These are phyloP conservation scores for Oreohelix idahoensis DNA, from an alignment of 1,140 invertebrate species.

Conservation along the genomic window DNA sequence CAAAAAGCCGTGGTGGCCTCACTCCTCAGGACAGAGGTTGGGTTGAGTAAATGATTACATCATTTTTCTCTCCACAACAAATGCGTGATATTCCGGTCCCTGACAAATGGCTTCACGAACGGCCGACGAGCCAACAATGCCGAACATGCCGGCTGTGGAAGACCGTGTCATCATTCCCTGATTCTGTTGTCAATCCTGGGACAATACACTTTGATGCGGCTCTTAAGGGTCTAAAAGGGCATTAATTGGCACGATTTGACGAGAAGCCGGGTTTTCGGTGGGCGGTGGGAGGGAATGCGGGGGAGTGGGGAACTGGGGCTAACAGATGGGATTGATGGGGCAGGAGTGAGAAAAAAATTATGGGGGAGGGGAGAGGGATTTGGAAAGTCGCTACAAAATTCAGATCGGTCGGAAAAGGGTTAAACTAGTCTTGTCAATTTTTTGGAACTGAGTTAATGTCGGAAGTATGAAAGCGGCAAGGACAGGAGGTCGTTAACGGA, in stretches of 20 bases:
- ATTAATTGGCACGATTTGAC: slow-evolving; percentile 20
- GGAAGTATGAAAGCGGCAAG: neutral
- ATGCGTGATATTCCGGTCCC: slow-evolving; percentile 2
- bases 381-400: slow-evolving; percentile 1
- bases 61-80: neutral
- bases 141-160: neutral
- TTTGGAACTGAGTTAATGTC: neutral
- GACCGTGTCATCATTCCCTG: slow-evolving; percentile 7
- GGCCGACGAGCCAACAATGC: neutral
- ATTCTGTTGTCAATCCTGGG: slow-evolving; percentile 3
- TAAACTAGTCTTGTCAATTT: neutral
- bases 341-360: neutral
- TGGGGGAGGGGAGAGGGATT: neutral
- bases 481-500: neutral
- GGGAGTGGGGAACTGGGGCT: neutral
- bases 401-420: neutral
- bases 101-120: neutral
- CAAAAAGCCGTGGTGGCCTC: neutral
- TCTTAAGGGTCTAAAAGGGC: neutral
- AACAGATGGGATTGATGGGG: neutral
- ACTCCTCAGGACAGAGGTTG: neutral
- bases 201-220: slow-evolving; percentile 28
- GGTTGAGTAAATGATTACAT: slow-evolving; percentile 18
- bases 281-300: neutral
- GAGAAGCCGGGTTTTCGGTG: neutral